These are phyloP conservation scores for Halichoerus grypus DNA, from an alignment of 2,113 vertebrate genomes.

Conservation along the genomic window DNA sequence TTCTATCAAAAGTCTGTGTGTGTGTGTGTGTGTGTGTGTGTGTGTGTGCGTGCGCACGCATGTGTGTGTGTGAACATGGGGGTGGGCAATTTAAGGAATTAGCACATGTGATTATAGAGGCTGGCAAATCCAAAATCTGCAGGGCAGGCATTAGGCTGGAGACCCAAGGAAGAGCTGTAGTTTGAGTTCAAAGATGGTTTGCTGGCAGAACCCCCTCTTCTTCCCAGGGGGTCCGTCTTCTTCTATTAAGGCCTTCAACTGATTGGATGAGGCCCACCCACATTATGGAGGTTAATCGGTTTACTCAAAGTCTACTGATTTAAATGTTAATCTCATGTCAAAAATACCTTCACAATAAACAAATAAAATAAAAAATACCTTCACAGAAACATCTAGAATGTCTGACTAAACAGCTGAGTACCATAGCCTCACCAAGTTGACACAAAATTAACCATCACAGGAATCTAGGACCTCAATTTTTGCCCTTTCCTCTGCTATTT, in stretches of 20 bases:
- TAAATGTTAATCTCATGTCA: neutral
- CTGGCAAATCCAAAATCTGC: neutral
- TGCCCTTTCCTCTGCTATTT: neutral
- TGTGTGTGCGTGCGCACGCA: neutral
- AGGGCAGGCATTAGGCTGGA: neutral
- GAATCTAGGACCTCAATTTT: neutral
- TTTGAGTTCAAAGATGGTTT: neutral
- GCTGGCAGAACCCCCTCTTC: neutral
- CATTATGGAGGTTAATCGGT: neutral
- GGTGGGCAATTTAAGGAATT: neutral
- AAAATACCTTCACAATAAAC: neutral
- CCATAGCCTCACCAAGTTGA: neutral
- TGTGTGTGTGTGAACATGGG: neutral
- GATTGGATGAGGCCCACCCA: neutral
- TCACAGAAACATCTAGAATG: neutral
- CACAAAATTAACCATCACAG: neutral
- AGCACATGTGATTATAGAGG: neutral
- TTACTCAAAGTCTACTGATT: neutral
- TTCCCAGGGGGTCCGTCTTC: neutral
- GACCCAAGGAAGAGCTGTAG: neutral
- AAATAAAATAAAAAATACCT: neutral
- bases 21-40: neutral
- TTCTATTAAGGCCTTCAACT: neutral
- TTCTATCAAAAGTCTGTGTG: neutral
- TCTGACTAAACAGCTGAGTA: neutral